Evolutionary conservation across 2,888 invertebrate species (phyloP).

Genomic region (Ligdia adustata): DNA sequence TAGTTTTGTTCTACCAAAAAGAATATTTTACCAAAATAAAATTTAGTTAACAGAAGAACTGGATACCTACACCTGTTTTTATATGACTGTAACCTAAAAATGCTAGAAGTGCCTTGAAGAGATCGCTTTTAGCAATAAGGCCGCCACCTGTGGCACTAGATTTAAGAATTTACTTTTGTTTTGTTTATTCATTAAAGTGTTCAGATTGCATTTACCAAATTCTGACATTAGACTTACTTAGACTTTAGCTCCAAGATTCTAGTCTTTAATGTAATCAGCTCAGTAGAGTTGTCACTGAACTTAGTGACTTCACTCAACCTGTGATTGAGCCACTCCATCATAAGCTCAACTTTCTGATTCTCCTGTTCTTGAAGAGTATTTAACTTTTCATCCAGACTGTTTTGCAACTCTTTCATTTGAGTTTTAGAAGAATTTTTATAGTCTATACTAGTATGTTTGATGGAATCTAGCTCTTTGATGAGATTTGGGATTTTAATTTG

Average conservation of each 20-base stretch:
- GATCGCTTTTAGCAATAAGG: too few relatives aligned
- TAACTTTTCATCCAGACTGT: conserved; percentile 64
- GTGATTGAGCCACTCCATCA: conserved; percentile 77
- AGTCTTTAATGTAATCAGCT: conserved; percentile 64
- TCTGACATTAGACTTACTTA: conserved; percentile 57
- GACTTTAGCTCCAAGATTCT: conserved; percentile 74
- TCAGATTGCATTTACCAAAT: too few relatives aligned
- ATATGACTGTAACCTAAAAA: too few relatives aligned
- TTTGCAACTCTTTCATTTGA: conserved; percentile 59
- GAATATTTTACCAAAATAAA: too few relatives aligned
- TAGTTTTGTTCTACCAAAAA: too few relatives aligned
- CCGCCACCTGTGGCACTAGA: too few relatives aligned
- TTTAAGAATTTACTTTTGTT: too few relatives aligned
- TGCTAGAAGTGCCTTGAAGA: too few relatives aligned
- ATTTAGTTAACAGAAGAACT: too few relatives aligned
- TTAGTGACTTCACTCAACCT: conserved; percentile 58
- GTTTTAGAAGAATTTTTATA: conserved; percentile 47
- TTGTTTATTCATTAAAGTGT: too few relatives aligned
- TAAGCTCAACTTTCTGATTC: conserved; percentile 66
- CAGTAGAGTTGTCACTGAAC: conserved; percentile 62
- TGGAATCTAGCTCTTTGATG: conserved; percentile 56
- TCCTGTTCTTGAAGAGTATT: conserved; percentile 66
- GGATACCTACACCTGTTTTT: too few relatives aligned
- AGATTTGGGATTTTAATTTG: conserved; percentile 62
- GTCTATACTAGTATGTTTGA: conserved; percentile 44